A percentile compares a stretch with the other conserved stretches of the same genome.
These are phyloP conservation scores for Keiferia lycopersicella DNA, from an alignment of 2,888 invertebrate genomes.

Conservation along the genomic window DNA sequence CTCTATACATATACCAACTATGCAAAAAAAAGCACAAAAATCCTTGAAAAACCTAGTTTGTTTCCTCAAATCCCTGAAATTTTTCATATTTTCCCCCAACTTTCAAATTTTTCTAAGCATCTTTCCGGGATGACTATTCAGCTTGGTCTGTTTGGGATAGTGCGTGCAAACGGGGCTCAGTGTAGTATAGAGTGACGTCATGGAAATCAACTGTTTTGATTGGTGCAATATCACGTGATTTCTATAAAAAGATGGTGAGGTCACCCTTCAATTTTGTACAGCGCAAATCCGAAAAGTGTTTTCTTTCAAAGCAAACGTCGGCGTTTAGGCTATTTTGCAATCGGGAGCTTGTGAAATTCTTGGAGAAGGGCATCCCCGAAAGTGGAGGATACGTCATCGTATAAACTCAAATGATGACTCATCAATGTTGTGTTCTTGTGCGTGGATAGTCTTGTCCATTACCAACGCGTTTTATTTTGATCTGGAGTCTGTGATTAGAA, in stretches of 20 bases:
- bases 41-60: too few relatives aligned
- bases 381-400: constrained; percentile 61
- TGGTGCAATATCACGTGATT: constrained; percentile 72
- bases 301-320: constrained; percentile 41
- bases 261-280: constrained; percentile 64
- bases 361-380: constrained; percentile 79
- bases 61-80: too few relatives aligned
- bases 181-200: constrained; percentile 54
- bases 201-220: constrained; percentile 43
- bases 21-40: too few relatives aligned
- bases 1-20: too few relatives aligned
- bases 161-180: constrained; percentile 25
- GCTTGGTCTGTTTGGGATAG: background rate
- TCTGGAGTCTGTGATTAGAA: constrained; percentile 59
- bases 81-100: too few relatives aligned
- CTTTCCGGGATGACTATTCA: too few relatives aligned
- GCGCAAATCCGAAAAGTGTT: constrained; percentile 55
- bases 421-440: constrained; percentile 72
- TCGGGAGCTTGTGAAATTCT: constrained; percentile 50
- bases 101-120: too few relatives aligned
- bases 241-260: constrained; percentile 65
- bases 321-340: constrained; percentile 62
- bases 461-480: constrained; percentile 55
- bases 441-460: constrained; percentile 54
- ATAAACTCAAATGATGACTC: constrained; percentile 66